A percentile compares a stretch with the other conserved stretches of the same genome.
Conservation (phyloP, 2,113 vertebrate species). For the Natator depressus region DNA sequence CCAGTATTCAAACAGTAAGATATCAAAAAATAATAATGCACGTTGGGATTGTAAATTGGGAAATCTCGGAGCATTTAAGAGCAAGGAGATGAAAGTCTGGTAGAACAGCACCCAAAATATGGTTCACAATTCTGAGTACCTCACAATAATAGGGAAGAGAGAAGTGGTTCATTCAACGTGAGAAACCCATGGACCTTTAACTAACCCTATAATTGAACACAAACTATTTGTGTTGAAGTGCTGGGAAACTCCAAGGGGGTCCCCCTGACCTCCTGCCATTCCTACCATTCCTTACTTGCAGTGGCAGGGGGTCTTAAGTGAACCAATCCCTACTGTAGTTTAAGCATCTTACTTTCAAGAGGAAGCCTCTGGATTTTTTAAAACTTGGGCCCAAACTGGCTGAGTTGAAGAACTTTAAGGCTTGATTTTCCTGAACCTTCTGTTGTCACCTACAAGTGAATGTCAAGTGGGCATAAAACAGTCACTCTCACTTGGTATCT, state of each 20-base stretch:
- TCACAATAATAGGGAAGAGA: neutral
- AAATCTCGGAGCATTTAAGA: neutral
- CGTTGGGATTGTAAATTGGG: neutral
- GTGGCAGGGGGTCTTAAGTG: neutral
- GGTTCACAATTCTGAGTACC: neutral
- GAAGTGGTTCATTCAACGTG: neutral
- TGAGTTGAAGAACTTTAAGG: neutral
- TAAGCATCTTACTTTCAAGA: neutral
- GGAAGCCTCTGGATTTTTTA: slow-evolving; percentile 7
- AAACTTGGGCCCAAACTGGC: neutral
- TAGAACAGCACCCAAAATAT: neutral
- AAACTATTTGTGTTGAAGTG: neutral
- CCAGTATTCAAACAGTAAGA: neutral
- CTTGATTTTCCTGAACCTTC: neutral
- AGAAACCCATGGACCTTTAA: neutral
- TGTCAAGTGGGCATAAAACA: neutral
- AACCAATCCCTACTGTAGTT: neutral
- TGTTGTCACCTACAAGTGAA: neutral
- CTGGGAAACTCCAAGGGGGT: neutral
- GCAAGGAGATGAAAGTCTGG: neutral
- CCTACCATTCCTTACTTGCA: neutral
- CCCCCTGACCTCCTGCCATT: neutral
- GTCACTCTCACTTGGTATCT: neutral
- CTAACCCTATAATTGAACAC: neutral
- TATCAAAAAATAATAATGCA: neutral